Base-by-base conservation (phyloP, 2,113 vertebrate genomes). In the Phylloscopus whistleri region DNA sequence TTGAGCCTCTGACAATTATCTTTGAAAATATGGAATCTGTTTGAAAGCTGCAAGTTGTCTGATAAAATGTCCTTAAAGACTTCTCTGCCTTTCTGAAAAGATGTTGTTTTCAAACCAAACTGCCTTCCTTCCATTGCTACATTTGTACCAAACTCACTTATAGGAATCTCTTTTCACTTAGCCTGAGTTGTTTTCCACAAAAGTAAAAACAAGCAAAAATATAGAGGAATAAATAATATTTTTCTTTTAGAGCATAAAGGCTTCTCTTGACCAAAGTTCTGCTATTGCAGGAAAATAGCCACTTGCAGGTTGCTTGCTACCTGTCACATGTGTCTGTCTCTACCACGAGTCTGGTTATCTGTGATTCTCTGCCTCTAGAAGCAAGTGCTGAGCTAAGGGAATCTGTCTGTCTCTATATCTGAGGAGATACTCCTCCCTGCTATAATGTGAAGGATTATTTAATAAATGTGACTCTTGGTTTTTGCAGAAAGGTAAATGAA, bases 311-410 rank as follows among this genome's bases (percentile, higher is more conserved):
- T 88, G 13, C 28, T 77, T 88, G 13, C 26, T 56, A 0, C 7
- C 6, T 76, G 16, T 91, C 5, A 16, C 0, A 1, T 0, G 0
- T 24, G 4, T 44, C 33, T 66, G 4, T n/a, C 10, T 64, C 16
- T 86, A 23, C 37, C 28, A 31, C 16, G 55, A 44, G 5, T 39
- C n/a, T 2, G 0, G 7, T 55, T 59, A 28, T 83, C n/a, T 84
- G 4, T 77, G 26, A 17, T 2, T 5, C 16, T 39, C 59, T 79
- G 20, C 33, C 58, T 67, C 24, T 78, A 59, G 51, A 77, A 85
- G 41, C 6, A 74, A 51, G 22, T 18, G 10, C 24, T 80, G 13
- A 95, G 16, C 43, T 46, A 55, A 39, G n/a, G 43, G 20, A 76
- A 51, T 76, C 23, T 82, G 35, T 66, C 33, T 41, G 5, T 41